Evolutionary conservation across 2,888 invertebrate genomes (phyloP), one percentile per base, ranked within the genome.

Genomic region (Stegana nigrithorax): DNA sequence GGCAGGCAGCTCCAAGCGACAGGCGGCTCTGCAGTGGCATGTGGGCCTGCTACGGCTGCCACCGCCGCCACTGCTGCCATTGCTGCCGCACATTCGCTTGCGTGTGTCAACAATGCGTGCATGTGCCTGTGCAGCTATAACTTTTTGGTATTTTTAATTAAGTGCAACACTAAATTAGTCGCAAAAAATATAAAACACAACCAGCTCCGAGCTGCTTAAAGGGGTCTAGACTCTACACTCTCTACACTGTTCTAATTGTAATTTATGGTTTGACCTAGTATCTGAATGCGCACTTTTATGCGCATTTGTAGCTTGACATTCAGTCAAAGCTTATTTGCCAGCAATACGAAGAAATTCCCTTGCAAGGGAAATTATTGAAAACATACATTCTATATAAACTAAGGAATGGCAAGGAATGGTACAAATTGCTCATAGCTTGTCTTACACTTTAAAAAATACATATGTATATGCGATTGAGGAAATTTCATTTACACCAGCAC

Each of bases 121-220:
- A 67, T 74, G 65, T 62, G 62, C 62, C 55, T 66, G 63, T 64
- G 53, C 42, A 21, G 19, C 51, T 60, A 27, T 50, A 60, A 36
- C 51, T 29, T 63, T 65, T 66, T 65, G 70, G 62, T 71, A 65
- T 63, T 68, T 80, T 79, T 79, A 79, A 78, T 78, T 78, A 77
- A 76, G 80, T 78, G 75, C 80, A 75, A 73, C 73, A 77, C 75
- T 79, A 77, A 76, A 79, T 79, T 73, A 77, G 73, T 79, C 72
- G 59, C 36, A 36, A 56, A 19, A 23, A 21, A 4, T 23, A 29
- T 8, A 19, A 36, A 8, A 2, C n/a, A 4, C n/a, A 10, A 39
- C 14, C 2, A n/a, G n/a, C n/a, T n/a, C n/a, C n/a, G n/a, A n/a
- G n/a, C n/a, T n/a, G n/a, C n/a, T n/a, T n/a, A 32, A 21, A 55